phyloP scores from a whole-genome alignment of 2,113 vertebrate genomes.

The Lepisosteus osseus region DNA sequence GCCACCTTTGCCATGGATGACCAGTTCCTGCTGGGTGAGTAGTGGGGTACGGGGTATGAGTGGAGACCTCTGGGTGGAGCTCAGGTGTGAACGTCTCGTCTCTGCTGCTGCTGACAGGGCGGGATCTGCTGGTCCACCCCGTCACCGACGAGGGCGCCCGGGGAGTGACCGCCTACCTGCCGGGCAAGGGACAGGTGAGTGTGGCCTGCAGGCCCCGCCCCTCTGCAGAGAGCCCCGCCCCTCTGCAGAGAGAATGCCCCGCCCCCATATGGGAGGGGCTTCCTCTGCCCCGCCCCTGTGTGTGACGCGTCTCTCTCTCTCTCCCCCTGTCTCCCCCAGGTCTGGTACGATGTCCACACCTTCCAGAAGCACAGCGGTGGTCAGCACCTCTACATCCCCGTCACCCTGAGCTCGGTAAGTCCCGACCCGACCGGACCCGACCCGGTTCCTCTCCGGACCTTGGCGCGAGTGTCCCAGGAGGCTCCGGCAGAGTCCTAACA shows the following conservation, averaged over 20 bases:
- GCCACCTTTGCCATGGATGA: constrained; percentile 77
- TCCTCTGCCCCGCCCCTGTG: not conserved
- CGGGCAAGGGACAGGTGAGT: constrained; percentile 78
- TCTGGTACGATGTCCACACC: constrained; percentile 81
- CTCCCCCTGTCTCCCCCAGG: constrained; percentile 47
- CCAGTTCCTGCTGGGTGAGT: constrained; percentile 83
- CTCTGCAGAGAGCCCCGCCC: too few relatives aligned
- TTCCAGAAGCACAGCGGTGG: constrained; percentile 78
- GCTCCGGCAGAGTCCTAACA: too few relatives aligned
- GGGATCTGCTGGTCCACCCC: constrained; percentile 79
- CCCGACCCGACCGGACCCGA: not conserved
- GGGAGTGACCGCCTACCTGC: constrained; percentile 80
- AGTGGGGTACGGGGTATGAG: not conserved
- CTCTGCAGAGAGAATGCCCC: not conserved
- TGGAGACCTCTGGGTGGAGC: too few relatives aligned
- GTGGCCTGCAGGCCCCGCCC: not conserved
- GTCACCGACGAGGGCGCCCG: constrained; percentile 77
- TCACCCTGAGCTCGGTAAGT: constrained; percentile 71
- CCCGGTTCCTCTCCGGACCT: too few relatives aligned
- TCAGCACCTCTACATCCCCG: constrained; percentile 78
- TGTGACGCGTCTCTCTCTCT: not conserved
- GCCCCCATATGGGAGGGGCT: too few relatives aligned
- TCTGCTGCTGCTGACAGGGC: constrained; percentile 53
- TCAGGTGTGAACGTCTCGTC: too few relatives aligned
- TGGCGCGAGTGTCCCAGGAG: too few relatives aligned